Evolutionary conservation across 2,797 vertebrate species (phyloP).

Genomic region (Anas acuta): DNA sequence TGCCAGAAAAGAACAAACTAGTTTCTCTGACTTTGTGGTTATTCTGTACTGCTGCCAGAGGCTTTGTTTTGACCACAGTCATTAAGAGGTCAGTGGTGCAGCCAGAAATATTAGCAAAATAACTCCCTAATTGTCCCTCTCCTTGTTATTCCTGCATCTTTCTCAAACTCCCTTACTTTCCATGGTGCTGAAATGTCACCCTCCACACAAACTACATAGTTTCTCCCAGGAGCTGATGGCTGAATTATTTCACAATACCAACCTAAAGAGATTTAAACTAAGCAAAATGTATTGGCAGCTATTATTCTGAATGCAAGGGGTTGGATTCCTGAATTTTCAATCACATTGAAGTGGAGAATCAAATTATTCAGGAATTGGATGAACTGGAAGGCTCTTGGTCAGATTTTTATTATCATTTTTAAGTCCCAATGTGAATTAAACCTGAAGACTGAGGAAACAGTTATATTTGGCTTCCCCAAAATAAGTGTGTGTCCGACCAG

Average conservation of each 20-base stretch:
- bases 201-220: conserved; percentile 8
- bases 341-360: neutral
- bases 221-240: neutral
- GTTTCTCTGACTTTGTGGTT: neutral
- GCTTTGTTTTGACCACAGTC: neutral
- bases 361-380: conserved; percentile 36
- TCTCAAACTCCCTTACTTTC: neutral
- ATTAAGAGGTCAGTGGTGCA: neutral
- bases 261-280: conserved; percentile 6
- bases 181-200: neutral
- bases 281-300: neutral
- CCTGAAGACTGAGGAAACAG: neutral
- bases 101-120: neutral
- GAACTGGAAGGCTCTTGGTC: neutral
- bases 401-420: neutral
- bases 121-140: neutral
- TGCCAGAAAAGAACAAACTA: neutral
- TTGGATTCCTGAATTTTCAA: neutral
- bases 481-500: neutral
- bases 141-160: neutral
- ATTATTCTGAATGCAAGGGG: neutral
- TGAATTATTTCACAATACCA: neutral
- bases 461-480: neutral
- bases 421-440: neutral
- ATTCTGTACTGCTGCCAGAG: neutral